Percentiles rank a stretch among this genome's conserved stretches.
phyloP scores from a whole-genome alignment of 1,140 invertebrate genomes.

The Meloidogyne exigua region DNA sequence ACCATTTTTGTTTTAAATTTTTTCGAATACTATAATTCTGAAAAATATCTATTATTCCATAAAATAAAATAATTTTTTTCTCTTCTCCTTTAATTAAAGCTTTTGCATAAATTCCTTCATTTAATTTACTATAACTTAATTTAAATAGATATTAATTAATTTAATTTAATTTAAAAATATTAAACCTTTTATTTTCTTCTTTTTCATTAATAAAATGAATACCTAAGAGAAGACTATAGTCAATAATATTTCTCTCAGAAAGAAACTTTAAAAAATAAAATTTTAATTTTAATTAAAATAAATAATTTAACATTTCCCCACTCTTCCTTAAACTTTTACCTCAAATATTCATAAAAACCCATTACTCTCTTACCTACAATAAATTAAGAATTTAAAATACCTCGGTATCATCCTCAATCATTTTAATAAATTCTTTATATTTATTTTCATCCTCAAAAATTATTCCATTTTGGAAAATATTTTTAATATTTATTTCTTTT shows the following conservation, averaged over 20 bases:
- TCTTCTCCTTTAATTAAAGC: neutral
- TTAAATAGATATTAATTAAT: neutral
- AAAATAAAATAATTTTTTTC: neutral
- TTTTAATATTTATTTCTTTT: neutral
- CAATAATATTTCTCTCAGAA: neutral
- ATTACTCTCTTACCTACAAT: too few species aligned
- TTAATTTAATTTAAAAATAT: neutral
- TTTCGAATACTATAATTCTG: neutral
- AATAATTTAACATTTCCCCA: too few species aligned
- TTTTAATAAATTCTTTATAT: neutral
- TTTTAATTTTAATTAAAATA: neutral
- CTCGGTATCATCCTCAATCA: neutral
- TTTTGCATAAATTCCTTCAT: too few species aligned
- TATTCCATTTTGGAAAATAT: neutral
- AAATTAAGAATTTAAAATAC: too few species aligned
- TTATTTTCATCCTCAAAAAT: neutral
- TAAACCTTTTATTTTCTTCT: neutral
- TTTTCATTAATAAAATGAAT: neutral
- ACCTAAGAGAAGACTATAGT: neutral
- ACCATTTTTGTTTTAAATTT: neutral
- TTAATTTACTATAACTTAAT: too few species aligned
- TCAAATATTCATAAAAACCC: too few species aligned
- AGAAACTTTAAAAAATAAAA: neutral
- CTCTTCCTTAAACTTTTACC: too few species aligned
- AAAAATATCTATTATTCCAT: slow-evolving; percentile 1